These are phyloP conservation scores for Sarcophaga bullata DNA, from an alignment of 1,140 invertebrate genomes.

Conservation along the genomic window DNA sequence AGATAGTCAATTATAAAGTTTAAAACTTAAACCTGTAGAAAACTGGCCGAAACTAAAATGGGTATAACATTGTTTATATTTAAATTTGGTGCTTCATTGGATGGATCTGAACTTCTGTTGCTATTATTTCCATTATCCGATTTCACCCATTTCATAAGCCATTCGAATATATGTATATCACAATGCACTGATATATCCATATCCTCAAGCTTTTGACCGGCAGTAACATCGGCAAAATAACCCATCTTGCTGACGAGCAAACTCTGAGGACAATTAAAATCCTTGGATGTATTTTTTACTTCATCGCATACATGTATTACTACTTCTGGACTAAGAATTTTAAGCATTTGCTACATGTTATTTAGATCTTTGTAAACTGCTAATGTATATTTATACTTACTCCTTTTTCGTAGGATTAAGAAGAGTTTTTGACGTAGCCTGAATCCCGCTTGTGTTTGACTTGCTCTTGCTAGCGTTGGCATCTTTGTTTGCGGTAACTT, in stretches of 20 bases:
- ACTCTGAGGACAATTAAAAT: slow-evolving; percentile 88
- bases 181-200: slow-evolving; percentile 97
- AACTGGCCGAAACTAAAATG: slow-evolving; percentile 91
- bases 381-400: not conserved
- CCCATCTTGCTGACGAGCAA: slow-evolving; percentile 90
- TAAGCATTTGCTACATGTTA: slow-evolving; percentile 12
- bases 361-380: not conserved
- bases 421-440: not conserved
- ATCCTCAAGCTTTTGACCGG: slow-evolving; percentile 87
- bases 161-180: slow-evolving; percentile 93
- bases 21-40: slow-evolving; percentile 71
- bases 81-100: slow-evolving; percentile 71
- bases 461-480: not conserved
- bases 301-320: slow-evolving; percentile 90
- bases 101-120: slow-evolving; percentile 68
- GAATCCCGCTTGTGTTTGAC: not conserved
- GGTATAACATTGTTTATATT: slow-evolving; percentile 89
- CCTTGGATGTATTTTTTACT: slow-evolving; percentile 84
- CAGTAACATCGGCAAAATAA: slow-evolving; percentile 90
- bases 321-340: slow-evolving; percentile 76
- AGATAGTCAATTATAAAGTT: too few relatives aligned
- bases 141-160: slow-evolving; percentile 96
- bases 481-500: not conserved
- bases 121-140: slow-evolving; percentile 63
- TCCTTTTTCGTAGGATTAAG: not conserved